phyloP scores from a whole-genome alignment of 2,113 vertebrate genomes.

The Elephantulus edwardii region DNA sequence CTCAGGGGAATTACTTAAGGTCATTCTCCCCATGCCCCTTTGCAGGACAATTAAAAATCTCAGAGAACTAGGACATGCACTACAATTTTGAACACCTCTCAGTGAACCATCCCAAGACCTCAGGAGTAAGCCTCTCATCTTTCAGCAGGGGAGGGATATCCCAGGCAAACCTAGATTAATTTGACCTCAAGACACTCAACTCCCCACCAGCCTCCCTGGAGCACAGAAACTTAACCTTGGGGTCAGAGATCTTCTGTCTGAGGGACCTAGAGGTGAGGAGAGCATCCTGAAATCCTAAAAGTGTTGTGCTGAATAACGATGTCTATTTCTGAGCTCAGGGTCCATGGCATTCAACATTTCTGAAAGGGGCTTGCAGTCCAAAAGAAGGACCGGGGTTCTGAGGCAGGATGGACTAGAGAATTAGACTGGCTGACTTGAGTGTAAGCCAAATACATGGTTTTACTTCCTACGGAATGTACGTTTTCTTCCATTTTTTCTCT shows the following conservation, averaged over 20 bases:
- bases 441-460: neutral
- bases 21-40: neutral
- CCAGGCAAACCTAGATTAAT: neutral
- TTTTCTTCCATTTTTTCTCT: neutral
- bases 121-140: neutral
- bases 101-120: neutral
- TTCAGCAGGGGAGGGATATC: neutral
- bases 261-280: too few relatives aligned
- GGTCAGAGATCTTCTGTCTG: too few relatives aligned
- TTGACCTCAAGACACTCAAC: neutral
- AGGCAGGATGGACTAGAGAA: neutral
- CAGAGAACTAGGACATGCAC: neutral
- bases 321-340: neutral
- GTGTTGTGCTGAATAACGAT: neutral
- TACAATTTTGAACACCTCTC: neutral
- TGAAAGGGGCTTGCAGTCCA: neutral
- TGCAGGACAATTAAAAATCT: neutral
- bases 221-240: too few relatives aligned
- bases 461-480: neutral
- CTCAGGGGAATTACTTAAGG: neutral
- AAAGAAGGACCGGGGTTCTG: neutral
- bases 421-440: neutral
- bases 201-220: neutral
- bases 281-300: neutral
- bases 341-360: neutral